A percentile compares a stretch with the other conserved stretches of the same genome.
Evolutionary conservation across 2,113 vertebrate genomes (phyloP).

Genomic region (Crotophaga sulcirostris): DNA sequence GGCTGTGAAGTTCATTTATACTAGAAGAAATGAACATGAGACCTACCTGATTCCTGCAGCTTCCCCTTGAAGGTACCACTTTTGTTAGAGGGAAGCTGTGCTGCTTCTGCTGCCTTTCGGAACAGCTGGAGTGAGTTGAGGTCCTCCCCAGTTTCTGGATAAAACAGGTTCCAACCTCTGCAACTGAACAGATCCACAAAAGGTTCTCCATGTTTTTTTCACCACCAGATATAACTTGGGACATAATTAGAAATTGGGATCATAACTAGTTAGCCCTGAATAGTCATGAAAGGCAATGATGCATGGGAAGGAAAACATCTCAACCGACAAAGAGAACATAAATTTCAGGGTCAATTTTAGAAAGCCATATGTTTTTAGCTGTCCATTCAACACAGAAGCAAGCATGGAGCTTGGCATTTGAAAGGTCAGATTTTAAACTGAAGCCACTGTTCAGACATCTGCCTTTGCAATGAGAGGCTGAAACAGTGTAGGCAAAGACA

Average conservation of each 20-base stretch:
- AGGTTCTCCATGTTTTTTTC: background rate
- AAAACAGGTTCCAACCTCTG: background rate
- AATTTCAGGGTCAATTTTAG: background rate
- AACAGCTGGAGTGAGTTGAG: background rate
- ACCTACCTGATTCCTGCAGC: background rate
- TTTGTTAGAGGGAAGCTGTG: background rate
- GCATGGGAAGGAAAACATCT: background rate
- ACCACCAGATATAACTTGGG: background rate
- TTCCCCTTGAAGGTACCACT: background rate
- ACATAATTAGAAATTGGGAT: background rate
- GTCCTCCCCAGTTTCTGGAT: background rate
- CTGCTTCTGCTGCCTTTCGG: background rate
- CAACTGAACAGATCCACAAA: background rate
- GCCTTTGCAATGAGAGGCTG: background rate
- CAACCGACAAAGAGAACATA: background rate
- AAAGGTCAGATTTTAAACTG: slow-evolving; percentile 8
- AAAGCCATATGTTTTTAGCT: background rate
- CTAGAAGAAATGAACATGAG: background rate
- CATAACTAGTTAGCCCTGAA: background rate
- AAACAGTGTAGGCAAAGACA: background rate
- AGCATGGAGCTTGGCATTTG: background rate
- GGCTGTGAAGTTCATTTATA: background rate
- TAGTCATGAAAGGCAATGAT: background rate
- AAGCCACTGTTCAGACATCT: background rate
- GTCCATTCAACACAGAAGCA: background rate